Evolutionary conservation across 1,140 invertebrate species (phyloP), one percentile per base, ranked within the genome.

Genomic region (Drosophila bocki): DNA sequence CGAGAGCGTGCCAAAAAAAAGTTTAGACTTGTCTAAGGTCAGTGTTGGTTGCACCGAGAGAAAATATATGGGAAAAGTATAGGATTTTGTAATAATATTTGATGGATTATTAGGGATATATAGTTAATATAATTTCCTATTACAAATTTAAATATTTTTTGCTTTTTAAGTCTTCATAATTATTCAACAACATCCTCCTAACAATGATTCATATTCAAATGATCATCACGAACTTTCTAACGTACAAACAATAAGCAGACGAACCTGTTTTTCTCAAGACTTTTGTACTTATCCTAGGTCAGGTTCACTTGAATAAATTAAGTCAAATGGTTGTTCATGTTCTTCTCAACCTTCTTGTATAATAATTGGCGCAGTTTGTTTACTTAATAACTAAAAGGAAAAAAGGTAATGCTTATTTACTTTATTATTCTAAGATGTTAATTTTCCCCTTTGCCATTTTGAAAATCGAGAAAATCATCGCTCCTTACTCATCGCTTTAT

Each of bases 1-100:
- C 57, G 75, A 42, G 50, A 62, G 68, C 57, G 71, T 85, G 85
- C 85, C 85, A 88, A 70, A 88, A 88, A 86, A 86, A 70, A 57
- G 78, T 48, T 63, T 53, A 68, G 48, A 75, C 35, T 68, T 72
- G 78, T 56, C 75, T 88, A 85, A 88, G 85, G 85, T 85, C 81
- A 90, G 57, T 67, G 37, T 9, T 35, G 17, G 32, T 22, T 65
- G 70, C 72, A 65, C 50, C 12, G 44, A 8, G 60, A 41, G 37
- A 76, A 57, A 56, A 17, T 32, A 2, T 32, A 5, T 12, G 2
- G 11, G 26, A 1, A 7, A n/a, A 51, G 3, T 32, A 12, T 12
- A 32, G 4, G 1, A 32, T 17, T 9, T 51, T 51, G 1, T 32
- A 2, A n/a, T 29, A n/a, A 50, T 50, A 48, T 9, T 15, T n/a